These are phyloP conservation scores for Steinernema carpocapsae DNA, from an alignment of 2,888 invertebrate species.

Conservation along the genomic window DNA sequence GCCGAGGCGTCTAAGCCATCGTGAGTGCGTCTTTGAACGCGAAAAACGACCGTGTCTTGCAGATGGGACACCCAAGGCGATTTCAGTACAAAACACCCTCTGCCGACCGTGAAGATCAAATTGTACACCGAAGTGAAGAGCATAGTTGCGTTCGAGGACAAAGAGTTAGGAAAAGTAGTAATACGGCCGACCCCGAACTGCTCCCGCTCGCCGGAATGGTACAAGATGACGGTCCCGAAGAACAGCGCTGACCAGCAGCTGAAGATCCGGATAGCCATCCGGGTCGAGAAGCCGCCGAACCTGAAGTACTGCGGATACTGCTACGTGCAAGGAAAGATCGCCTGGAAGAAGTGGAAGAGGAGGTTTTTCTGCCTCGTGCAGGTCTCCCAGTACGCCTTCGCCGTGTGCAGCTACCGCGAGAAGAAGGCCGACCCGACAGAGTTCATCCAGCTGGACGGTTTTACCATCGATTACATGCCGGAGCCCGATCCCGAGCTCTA, in stretches of 20 bases:
- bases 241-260: slow-evolving; percentile 93
- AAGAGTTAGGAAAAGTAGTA: slow-evolving; percentile 72
- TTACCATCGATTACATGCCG: slow-evolving; percentile 94
- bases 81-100: slow-evolving; percentile 94
- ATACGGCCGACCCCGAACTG: slow-evolving; percentile 75
- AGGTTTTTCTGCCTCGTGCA: slow-evolving; percentile 97
- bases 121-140: slow-evolving; percentile 95
- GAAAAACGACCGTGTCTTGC: slow-evolving; percentile 41
- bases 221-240: slow-evolving; percentile 93
- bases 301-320: slow-evolving; percentile 94
- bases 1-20: slow-evolving; percentile 95
- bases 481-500: slow-evolving; percentile 86
- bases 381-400: slow-evolving; percentile 96
- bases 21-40: slow-evolving; percentile 59
- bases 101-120: slow-evolving; percentile 96
- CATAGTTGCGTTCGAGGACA: slow-evolving; percentile 96
- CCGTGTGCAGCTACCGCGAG: slow-evolving; percentile 98
- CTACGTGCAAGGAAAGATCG: slow-evolving; percentile 79
- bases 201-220: slow-evolving; percentile 80
- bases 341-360: slow-evolving; percentile 99
- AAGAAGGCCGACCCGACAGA: slow-evolving; percentile 99
- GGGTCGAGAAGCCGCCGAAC: slow-evolving; percentile 97
- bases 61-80: slow-evolving; percentile 99
- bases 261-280: slow-evolving; percentile 92
- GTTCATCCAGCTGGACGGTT: slow-evolving; percentile 99